phyloP scores from a whole-genome alignment of 2,888 invertebrate species.

The Nomada goodeniana region DNA sequence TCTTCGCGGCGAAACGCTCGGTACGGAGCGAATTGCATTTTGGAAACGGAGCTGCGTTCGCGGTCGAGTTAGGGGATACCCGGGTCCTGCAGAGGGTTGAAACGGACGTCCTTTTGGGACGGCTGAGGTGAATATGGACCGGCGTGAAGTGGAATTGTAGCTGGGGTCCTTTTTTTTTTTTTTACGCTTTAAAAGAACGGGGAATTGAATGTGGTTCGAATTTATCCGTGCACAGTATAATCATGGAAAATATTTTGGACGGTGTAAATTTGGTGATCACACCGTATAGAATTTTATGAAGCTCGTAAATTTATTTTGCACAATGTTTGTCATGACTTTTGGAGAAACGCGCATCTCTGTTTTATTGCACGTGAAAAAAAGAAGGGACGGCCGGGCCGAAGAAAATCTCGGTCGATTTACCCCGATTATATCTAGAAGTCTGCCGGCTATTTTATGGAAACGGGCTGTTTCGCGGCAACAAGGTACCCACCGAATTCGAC shows the following conservation, averaged over 20 bases:
- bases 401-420: background rate
- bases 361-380: no score
- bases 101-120: background rate
- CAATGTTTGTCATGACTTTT: no score
- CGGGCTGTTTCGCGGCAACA: background rate
- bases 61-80: background rate
- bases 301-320: no score
- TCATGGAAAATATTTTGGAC: no score
- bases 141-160: background rate
- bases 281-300: no score
- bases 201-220: background rate
- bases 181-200: no score
- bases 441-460: background rate
- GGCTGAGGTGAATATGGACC: background rate
- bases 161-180: no score
- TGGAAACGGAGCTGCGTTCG: background rate
- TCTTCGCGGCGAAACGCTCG: background rate
- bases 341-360: no score
- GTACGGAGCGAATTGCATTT: background rate
- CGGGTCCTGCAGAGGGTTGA: background rate
- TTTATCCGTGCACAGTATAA: no score
- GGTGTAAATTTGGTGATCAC: no score
- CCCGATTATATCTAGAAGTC: background rate
- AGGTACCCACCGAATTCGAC: slow-evolving; percentile 1
- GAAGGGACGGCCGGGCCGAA: no score